A percentile compares a stretch with the other conserved stretches of the same genome.
Evolutionary conservation across 2,888 invertebrate genomes (phyloP).

Genomic region (Acrobeloides nanus): DNA sequence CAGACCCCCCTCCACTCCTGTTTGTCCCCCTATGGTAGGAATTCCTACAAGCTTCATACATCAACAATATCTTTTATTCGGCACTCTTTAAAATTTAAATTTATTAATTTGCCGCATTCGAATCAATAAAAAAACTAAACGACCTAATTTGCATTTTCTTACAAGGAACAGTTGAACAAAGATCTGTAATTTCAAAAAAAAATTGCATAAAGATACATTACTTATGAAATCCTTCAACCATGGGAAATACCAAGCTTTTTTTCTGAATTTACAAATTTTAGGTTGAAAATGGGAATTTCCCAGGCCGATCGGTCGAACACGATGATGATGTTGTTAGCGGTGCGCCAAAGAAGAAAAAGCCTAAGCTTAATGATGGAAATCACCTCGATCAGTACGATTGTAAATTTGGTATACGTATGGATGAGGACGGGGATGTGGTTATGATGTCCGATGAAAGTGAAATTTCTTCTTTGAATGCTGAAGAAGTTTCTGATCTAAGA

Average conservation of each 20-base stretch:
- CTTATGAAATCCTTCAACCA: too few species aligned
- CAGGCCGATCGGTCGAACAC: slow-evolving; percentile 10
- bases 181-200: too few species aligned
- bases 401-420: slow-evolving; percentile 38
- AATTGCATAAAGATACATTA: too few species aligned
- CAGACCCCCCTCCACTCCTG: too few species aligned
- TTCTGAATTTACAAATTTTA: slow-evolving; percentile 7
- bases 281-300: slow-evolving; percentile 8
- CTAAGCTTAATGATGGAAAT: slow-evolving; percentile 28
- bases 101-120: too few species aligned
- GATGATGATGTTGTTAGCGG: slow-evolving; percentile 11
- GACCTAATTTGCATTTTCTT: too few species aligned
- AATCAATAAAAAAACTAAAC: too few species aligned
- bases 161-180: too few species aligned
- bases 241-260: too few species aligned
- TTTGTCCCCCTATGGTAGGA: too few species aligned
- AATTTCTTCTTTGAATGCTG: slow-evolving; percentile 47
- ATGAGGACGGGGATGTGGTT: slow-evolving; percentile 20
- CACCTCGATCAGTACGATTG: slow-evolving; percentile 48
- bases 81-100: neutral
- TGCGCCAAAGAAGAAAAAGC: slow-evolving; percentile 27
- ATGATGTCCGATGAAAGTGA: slow-evolving; percentile 50
- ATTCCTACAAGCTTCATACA: too few species aligned
- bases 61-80: neutral
- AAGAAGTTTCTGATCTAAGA: slow-evolving; percentile 38